Evolutionary conservation across 2,797 vertebrate species (phyloP).

Genomic region (Muscicapa comitata): DNA sequence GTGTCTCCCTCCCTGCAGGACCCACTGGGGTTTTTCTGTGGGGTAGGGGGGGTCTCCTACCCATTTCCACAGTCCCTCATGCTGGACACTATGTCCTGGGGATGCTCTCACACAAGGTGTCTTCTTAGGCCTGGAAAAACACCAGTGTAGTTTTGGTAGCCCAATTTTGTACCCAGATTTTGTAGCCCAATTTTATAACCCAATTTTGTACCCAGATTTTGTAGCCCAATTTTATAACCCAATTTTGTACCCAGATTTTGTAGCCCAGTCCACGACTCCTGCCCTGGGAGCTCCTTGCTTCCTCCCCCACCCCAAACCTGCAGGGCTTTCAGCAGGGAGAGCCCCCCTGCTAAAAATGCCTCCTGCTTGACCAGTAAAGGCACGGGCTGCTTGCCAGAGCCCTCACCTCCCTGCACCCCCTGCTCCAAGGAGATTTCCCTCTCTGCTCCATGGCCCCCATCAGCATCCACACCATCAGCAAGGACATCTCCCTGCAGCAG

Average conservation of each 20-base stretch:
- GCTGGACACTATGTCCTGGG: background rate
- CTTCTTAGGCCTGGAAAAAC: background rate
- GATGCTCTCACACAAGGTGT: background rate
- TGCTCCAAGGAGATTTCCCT: background rate
- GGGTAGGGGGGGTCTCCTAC: background rate
- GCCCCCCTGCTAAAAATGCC: background rate
- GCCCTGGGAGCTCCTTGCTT: background rate
- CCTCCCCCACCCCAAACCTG: background rate
- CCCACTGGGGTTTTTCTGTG: background rate
- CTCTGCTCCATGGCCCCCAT: background rate
- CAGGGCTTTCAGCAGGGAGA: background rate
- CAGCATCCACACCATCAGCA: accelerated
- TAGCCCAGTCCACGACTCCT: background rate
- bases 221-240: background rate
- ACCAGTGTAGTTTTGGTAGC: background rate
- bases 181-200: background rate
- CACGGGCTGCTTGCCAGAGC: background rate
- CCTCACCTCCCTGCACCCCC: background rate
- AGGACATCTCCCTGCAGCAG: background rate
- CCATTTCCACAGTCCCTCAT: background rate
- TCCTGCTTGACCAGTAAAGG: background rate
- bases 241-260: background rate
- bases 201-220: background rate
- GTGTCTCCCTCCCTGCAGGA: background rate
- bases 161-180: background rate